Conservation (phyloP, 2,113 vertebrate species). For the Nothobranchius furzeri region DNA sequence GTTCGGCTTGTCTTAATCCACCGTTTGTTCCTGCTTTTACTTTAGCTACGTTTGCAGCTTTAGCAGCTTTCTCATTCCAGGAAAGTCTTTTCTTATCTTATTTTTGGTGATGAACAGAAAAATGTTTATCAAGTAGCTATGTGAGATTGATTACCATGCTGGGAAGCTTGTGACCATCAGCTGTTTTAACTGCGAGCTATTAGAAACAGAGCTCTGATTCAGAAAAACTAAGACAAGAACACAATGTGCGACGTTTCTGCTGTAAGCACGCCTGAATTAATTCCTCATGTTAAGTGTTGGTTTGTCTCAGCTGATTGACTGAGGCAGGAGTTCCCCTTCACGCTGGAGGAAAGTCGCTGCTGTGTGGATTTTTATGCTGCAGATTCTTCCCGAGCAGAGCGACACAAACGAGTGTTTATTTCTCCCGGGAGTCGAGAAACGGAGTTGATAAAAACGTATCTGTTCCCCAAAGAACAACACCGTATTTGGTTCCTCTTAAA, state of each 20-base stretch:
- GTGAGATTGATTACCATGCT: conserved; percentile 26
- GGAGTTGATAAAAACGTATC: conserved; percentile 61
- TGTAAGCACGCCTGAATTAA: conserved; percentile 16
- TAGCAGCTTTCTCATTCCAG: conserved; percentile 2
- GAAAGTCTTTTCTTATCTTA: not conserved
- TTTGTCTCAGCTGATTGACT: conserved; percentile 8
- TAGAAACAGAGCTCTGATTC: conserved; percentile 45
- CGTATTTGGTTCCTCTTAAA: conserved; percentile 56
- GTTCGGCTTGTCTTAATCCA: conserved; percentile 8
- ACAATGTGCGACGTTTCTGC: not conserved
- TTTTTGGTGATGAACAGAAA: conserved; percentile 44
- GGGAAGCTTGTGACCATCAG: conserved; percentile 64
- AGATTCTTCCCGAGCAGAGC: conserved; percentile 16
- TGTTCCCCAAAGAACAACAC: conserved; percentile 52
- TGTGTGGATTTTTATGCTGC: conserved; percentile 38
- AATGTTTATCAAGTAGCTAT: conserved; percentile 41
- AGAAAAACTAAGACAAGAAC: conserved; percentile 43
- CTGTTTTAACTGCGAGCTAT: conserved; percentile 47
- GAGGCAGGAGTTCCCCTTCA: conserved; percentile 25
- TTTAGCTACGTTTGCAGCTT: conserved; percentile 13
- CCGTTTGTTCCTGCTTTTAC: conserved; percentile 16
- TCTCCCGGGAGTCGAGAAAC: conserved; percentile 48
- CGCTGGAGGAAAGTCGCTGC: conserved; percentile 23
- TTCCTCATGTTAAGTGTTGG: conserved; percentile 13
- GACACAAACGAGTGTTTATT: conserved; percentile 46